These are phyloP conservation scores for Oceanodroma tethys DNA, from an alignment of 2,113 vertebrate species.

Conservation along the genomic window DNA sequence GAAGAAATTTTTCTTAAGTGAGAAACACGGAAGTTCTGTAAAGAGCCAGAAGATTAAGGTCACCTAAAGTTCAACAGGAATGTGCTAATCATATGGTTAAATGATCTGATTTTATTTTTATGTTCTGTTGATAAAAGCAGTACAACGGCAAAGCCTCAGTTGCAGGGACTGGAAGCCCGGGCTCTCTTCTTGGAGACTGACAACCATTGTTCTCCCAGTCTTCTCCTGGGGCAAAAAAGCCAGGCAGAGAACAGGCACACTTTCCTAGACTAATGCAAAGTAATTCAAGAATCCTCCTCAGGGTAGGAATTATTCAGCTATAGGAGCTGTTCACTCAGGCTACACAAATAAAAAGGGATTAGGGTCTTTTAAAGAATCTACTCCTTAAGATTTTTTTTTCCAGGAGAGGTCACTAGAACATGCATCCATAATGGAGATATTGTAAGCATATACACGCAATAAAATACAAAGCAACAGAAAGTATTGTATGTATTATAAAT, in stretches of 20 bases:
- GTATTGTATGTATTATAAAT: background rate
- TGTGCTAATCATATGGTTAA: constrained; percentile 40
- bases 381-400: background rate
- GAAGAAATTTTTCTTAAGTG: background rate
- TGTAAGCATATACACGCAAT: background rate
- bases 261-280: constrained; percentile 60
- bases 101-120: constrained; percentile 46
- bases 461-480: background rate
- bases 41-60: constrained; percentile 3
- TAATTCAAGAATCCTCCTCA: constrained; percentile 57
- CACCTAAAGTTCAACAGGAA: constrained; percentile 32
- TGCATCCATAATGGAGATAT: background rate
- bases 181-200: background rate
- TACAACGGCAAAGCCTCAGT: background rate
- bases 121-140: background rate
- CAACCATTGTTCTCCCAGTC: constrained; percentile 3
- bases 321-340: constrained; percentile 40
- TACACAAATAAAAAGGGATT: constrained; percentile 42
- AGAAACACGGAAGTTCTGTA: background rate
- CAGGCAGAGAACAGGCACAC: constrained; percentile 32
- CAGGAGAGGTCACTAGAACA: constrained; percentile 23
- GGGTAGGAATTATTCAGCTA: constrained; percentile 54
- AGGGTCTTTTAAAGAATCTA: constrained; percentile 39
- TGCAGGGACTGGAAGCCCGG: background rate
- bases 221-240: constrained; percentile 26